Conservation (phyloP, 2,888 invertebrate species). For the Tineola bisselliella region DNA sequence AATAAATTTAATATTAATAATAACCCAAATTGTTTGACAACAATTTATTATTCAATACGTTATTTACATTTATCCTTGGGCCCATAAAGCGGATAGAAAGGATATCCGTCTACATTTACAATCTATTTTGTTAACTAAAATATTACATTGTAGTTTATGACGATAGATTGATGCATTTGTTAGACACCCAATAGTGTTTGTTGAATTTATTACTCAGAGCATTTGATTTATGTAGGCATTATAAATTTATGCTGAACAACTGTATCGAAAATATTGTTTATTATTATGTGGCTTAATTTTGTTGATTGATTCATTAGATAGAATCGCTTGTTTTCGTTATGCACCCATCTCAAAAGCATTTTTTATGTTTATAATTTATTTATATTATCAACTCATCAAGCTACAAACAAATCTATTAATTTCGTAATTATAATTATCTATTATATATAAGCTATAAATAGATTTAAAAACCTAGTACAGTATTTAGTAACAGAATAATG, state of each 20-base stretch:
- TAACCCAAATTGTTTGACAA: background rate
- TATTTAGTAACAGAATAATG: no score
- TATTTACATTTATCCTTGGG: constrained; percentile 55
- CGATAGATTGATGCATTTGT: constrained; percentile 8
- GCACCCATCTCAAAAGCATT: no score
- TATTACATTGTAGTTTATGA: constrained; percentile 9
- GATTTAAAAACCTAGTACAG: no score
- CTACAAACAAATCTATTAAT: no score
- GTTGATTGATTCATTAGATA: background rate
- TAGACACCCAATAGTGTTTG: background rate
- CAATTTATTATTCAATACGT: constrained; percentile 19
- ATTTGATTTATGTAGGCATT: background rate
- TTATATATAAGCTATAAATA: no score
- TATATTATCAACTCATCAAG: no score
- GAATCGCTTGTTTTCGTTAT: no score
- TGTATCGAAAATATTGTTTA: background rate
- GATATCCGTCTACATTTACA: constrained; percentile 48
- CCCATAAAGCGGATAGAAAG: constrained; percentile 42
- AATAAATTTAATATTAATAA: background rate
- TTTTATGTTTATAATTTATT: no score
- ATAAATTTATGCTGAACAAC: background rate
- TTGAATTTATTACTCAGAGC: background rate
- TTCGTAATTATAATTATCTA: no score
- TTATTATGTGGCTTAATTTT: background rate
- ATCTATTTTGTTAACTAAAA: constrained; percentile 11